Evolutionary conservation across 2,888 invertebrate species (phyloP), one percentile per base, ranked within the genome.

Genomic region (Tetheella fluctuosa): DNA sequence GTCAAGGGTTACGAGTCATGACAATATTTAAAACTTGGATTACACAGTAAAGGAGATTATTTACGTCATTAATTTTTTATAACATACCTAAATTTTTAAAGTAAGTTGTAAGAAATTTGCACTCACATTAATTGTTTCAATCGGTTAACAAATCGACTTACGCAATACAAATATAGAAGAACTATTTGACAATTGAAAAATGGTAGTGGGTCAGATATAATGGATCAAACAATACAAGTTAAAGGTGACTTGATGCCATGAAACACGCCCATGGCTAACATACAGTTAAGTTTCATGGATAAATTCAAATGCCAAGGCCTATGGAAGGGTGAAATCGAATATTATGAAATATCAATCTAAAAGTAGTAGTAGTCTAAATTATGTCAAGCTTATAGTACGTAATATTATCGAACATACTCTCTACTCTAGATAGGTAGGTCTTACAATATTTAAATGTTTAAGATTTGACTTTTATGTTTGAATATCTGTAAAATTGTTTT

Each of bases 201-300:
- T 30, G 20, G 12, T 34, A 57, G 17, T 65, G 69, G 64, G 63
- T 64, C 62, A 61, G 68, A 64, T 55, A 61, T 64, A 68, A 74
- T 74, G 63, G 64, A 64, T 64, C 69, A 71, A 79, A 73, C 70
- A 76, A 70, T 68, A 30, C 17, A 34, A 58, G 59, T 42, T 64
- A 81, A 76, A 80, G 81, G 48, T 55, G 66, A 65, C 71, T 67
- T 61, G 69, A 69, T 71, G 73, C 69, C 68, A 72, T 67, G 70
- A 63, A 63, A 67, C 67, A 72, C 71, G 69, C 65, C 68, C 60
- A 59, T 68, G 68, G 71, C 65, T 67, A 76, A 56, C 54, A 37
- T 37, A 17, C 48, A 17, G 52, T 57, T 59, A 54, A 52, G 55
- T 59, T 59, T 56, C 52, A 61, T 58, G 57, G 48, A 15, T 55